phyloP scores from a whole-genome alignment of 2,888 invertebrate genomes.

The Plebejus anna region DNA sequence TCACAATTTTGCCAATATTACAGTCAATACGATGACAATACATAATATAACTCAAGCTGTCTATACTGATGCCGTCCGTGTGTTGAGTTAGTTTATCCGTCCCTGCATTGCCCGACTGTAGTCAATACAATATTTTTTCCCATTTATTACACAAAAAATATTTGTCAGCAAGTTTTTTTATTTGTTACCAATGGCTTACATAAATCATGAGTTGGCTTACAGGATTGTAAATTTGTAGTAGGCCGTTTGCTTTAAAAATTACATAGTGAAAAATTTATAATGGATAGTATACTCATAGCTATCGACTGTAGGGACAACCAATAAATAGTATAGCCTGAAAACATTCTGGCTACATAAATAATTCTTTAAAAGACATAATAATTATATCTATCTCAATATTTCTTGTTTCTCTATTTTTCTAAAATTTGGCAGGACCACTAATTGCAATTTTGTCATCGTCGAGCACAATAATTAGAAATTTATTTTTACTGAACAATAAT shows the following conservation, averaged over 20 bases:
- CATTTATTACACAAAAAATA: background rate
- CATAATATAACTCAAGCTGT: background rate
- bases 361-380: background rate
- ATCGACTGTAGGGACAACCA: background rate
- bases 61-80: background rate
- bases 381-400: background rate
- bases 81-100: slow-evolving; percentile 11
- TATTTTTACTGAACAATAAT: background rate
- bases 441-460: background rate
- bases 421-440: background rate
- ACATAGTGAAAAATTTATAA: background rate
- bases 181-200: background rate
- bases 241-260: background rate
- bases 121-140: background rate
- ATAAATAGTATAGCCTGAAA: too few species aligned
- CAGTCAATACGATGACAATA: background rate
- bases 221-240: background rate
- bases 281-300: background rate
- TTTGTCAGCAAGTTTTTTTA: background rate
- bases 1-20: background rate
- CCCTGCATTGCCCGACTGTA: background rate
- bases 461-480: background rate
- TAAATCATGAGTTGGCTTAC: background rate
- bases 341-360: background rate
- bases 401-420: background rate